Base-by-base conservation (phyloP, 1,140 invertebrate genomes). In the Camponotus vicinus region DNA sequence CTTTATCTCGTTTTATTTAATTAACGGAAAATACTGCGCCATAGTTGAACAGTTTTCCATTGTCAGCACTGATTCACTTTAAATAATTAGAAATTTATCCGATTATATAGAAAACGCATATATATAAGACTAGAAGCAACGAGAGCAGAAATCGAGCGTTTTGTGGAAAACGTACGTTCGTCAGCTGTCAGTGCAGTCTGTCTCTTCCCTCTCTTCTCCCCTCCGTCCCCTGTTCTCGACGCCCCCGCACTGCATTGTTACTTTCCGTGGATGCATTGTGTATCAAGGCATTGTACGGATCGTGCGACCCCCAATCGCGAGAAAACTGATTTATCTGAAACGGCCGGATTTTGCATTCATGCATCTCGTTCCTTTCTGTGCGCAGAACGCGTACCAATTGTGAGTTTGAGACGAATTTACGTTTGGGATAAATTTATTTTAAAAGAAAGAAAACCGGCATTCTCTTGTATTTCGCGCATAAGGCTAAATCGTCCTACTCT, bases 141-240 rank as follows among this genome's bases (percentile, higher is more conserved):
- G 71, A 15, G 61, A 15, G 61, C 52, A 64, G 61, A 66, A 80
- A 89, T 87, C 85, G 73, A 76, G 92, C 61, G 66, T 86, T 89
- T 89, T 86, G 66, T 86, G 77, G 66, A 63, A 64, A 87, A 57
- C 67, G 76, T 86, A 77, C 89, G 83, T 86, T 91, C 90, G 91
- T 93, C 92, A 93, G 92, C 91, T 93, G 92, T 92, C 92, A 91
- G 84, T 87, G 88, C 71, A 85, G 49, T 84, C 91, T 91, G 85
- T 52, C 49, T 52, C 49, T 52, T 18, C 13, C 13, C 15, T 13
- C 3, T 4, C 45, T 15, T 18, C 49, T 15, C 5, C 49, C 49
- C 15, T 15, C 42, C 1, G 15, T 15, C 87, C 89, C 86, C 76
- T 80, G 82, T 86, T 61, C 37, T 82, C 32, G 83, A 89, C 89